Percentiles rank a stretch among this genome's conserved stretches.
These are phyloP conservation scores for Dasypogon diadema DNA, from an alignment of 2,888 invertebrate species.

Conservation along the genomic window DNA sequence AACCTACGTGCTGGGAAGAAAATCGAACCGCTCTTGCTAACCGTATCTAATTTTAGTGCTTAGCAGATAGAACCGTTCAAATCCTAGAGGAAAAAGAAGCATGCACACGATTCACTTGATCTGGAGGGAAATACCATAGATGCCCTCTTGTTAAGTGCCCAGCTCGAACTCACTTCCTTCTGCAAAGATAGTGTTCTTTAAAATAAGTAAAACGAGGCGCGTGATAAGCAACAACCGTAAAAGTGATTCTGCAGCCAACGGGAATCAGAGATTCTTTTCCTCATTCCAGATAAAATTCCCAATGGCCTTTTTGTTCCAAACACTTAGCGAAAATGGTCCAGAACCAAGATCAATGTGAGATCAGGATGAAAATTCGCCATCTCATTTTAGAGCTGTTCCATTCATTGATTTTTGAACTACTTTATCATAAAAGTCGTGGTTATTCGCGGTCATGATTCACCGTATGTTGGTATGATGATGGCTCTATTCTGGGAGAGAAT, in stretches of 20 bases:
- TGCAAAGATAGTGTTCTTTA: neutral
- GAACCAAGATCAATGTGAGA: neutral
- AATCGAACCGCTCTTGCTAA: neutral
- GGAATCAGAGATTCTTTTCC: conserved; percentile 9
- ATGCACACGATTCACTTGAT: conserved; percentile 31
- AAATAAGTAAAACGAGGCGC: conserved; percentile 16
- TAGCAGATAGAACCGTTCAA: conserved; percentile 26
- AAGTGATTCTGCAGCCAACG: conserved; percentile 23
- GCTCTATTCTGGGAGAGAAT: conserved; percentile 15
- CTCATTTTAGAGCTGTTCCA: conserved; percentile 38
- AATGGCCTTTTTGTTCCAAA: neutral
- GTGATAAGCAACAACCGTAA: conserved; percentile 34
- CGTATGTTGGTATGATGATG: neutral
- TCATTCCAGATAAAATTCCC: conserved; percentile 32
- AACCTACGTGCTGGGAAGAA: neutral
- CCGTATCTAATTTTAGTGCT: conserved; percentile 7
- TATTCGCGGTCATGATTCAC: conserved; percentile 5
- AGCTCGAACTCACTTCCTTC: neutral
- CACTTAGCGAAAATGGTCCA: neutral
- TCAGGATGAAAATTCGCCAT: neutral
- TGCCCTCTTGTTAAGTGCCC: neutral
- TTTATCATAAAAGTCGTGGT: conserved; percentile 43
- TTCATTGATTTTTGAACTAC: conserved; percentile 39
- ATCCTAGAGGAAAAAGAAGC: neutral
- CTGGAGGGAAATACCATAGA: neutral